Evolutionary conservation across 2,888 invertebrate genomes (phyloP), one percentile per base, ranked within the genome.

Genomic region (Crioceris asparagi): DNA sequence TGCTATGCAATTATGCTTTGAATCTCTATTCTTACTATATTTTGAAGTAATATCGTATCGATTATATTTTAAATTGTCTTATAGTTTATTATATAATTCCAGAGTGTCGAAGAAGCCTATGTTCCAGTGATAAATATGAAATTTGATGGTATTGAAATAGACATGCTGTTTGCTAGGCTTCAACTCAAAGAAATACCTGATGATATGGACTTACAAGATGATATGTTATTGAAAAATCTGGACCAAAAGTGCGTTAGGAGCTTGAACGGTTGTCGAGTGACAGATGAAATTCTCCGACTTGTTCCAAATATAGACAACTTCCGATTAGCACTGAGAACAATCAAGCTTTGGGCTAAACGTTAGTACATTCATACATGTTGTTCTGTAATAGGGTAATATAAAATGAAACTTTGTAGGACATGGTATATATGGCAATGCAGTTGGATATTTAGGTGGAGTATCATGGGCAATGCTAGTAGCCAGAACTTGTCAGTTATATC

Each of bases 391-490:
- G n/a, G n/a, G n/a, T n/a, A n/a, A n/a, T n/a, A n/a, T n/a, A n/a
- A n/a, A n/a, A n/a, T n/a, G n/a, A n/a, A n/a, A n/a, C n/a, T n/a
- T 64, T 61, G 23, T 62, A 90, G 91, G 79, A 54, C 90, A 87
- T 66, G 94, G 97, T 36, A 92, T 99, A 50, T 98, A 99, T 69
- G 97, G 96, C 33, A 99, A 99, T 71, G 88, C 87, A 0, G 71
- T 99, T 51, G 98, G 98, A 29, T 98, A 94, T 65, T 77, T 98
- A 35, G 96, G 96, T 35, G 98, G 98, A 43, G 96, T 98, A 7
- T 93, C 96, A 0, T 98, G 98, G 98, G 98, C 98, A 2, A 98
- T 99, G 91, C 68, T 99, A 37, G 97, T 97, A 1, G 98, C 98
- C 0, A 74, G 97, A 46, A 94, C 94, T 0, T 98, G 97, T 63